Base-by-base conservation (phyloP, 2,888 invertebrate species). In the Drosophila pseudotalamancana region DNA sequence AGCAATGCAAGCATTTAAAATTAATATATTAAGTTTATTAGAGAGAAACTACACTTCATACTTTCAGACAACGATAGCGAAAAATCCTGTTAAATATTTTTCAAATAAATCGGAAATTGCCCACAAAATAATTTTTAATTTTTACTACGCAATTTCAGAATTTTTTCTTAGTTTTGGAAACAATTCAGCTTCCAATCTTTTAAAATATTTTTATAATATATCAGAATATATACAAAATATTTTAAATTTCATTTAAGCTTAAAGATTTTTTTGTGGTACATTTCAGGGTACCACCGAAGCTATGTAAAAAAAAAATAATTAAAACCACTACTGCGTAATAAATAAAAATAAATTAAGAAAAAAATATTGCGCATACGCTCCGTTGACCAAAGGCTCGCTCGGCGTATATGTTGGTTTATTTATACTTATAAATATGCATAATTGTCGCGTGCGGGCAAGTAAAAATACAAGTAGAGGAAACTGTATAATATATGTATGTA, bases 391-490 rank as follows among this genome's bases (percentile, higher is more conserved):
- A 75, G 61, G 48, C 72, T 48, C 42, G 66, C 32, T 53, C 8
- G 37, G 37, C 35, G 14, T n/a, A 21, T 59, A 39, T 61, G 49
- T 50, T 59, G 55, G 54, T 65, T 72, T 78, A 72, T 82, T 67
- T 79, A 50, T 55, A 55, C 29, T 76, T 73, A 75, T 68, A 69
- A 78, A 81, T 78, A 76, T 81, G 65, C 78, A 78, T 81, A 78
- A 78, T 77, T 78, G 78, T 77, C 81, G 82, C 78, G 78, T 60
- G 82, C 63, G 69, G 56, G 65, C 35, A 56, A 46, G 59, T 40
- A 56, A 27, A 48, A 43, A 50, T 43, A 54, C 32, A 18, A 37
- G 39, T 35, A 49, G 39, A 49, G 71, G 31, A 50, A 62, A 66
- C 27, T 45, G 14, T 42, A 37, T 23, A 42, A 42, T 53, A 42